These are phyloP conservation scores for Timema cristinae DNA, from an alignment of 2,888 invertebrate species.

Conservation along the genomic window DNA sequence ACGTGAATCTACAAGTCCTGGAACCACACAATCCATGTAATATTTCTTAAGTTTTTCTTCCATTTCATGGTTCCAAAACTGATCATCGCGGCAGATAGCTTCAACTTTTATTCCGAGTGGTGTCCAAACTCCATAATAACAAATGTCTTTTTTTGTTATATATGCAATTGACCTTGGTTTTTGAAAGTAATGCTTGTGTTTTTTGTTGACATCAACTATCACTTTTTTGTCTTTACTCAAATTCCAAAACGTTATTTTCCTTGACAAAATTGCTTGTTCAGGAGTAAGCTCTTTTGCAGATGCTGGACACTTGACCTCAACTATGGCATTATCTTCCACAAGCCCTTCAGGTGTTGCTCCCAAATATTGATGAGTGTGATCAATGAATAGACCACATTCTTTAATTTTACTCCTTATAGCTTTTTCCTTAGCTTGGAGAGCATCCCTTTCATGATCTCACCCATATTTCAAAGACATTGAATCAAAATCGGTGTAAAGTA, in stretches of 20 bases:
- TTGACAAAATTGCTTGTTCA: slow-evolving; percentile 16
- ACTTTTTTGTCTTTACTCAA: slow-evolving; percentile 4
- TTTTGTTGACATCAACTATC: slow-evolving; percentile 12
- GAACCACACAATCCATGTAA: slow-evolving; percentile 15
- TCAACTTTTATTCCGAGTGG: slow-evolving; percentile 21
- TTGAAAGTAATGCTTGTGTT: slow-evolving; percentile 18
- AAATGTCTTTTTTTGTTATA: slow-evolving; percentile 16
- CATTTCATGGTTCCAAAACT: slow-evolving; percentile 18
- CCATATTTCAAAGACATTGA: too few species aligned
- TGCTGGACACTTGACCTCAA: slow-evolving; percentile 22
- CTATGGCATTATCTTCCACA: slow-evolving; percentile 18
- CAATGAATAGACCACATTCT: slow-evolving; percentile 21
- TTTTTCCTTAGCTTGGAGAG: neutral
- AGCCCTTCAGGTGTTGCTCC: slow-evolving; percentile 20
- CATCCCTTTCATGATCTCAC: too few species aligned
- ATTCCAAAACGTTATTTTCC: slow-evolving; percentile 21
- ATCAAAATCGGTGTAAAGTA: too few species aligned
- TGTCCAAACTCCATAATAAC: slow-evolving; percentile 21
- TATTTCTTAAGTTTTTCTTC: slow-evolving; percentile 15
- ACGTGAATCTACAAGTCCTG: slow-evolving; percentile 16
- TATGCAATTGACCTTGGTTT: slow-evolving; percentile 23
- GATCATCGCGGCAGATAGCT: slow-evolving; percentile 17
- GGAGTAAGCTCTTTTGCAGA: slow-evolving; percentile 17
- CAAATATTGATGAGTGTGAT: slow-evolving; percentile 14
- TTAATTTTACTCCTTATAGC: slow-evolving; percentile 1